Evolutionary conservation across 2,888 invertebrate genomes (phyloP).

Genomic region (Acleris literana): DNA sequence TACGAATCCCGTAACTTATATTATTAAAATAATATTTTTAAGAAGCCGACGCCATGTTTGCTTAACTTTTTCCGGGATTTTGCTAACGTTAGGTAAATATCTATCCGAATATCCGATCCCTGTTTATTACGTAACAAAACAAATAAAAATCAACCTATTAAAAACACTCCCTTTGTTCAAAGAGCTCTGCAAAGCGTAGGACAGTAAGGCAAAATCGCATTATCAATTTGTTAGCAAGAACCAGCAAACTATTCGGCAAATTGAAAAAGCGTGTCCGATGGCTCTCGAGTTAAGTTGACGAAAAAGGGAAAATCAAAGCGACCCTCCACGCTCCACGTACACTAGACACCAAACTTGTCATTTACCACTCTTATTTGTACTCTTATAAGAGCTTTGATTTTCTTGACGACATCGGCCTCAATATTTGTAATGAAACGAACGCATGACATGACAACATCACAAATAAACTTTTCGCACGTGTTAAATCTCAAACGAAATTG

Average conservation of each 20-base stretch:
- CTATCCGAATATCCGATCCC: no score
- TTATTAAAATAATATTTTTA: no score
- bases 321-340: conserved; percentile 45
- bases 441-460: not conserved
- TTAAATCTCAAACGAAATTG: conserved; percentile 37
- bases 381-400: not conserved
- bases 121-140: no score
- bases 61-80: no score
- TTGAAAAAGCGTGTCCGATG: conserved; percentile 70
- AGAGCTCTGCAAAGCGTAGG: no score
- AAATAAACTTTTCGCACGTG: conserved; percentile 11
- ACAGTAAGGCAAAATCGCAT: not conserved
- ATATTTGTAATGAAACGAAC: not conserved
- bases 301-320: conserved; percentile 69
- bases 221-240: conserved; percentile 37
- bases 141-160: no score
- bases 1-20: no score
- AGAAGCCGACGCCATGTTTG: no score
- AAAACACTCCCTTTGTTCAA: no score
- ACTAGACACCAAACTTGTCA: conserved; percentile 21
- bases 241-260: conserved; percentile 67
- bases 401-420: no score
- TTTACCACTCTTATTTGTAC: conserved; percentile 4
- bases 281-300: conserved; percentile 53
- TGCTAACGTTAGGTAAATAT: no score